phyloP scores from a whole-genome alignment of 2,888 invertebrate genomes.

The Limnephilus marmoratus region DNA sequence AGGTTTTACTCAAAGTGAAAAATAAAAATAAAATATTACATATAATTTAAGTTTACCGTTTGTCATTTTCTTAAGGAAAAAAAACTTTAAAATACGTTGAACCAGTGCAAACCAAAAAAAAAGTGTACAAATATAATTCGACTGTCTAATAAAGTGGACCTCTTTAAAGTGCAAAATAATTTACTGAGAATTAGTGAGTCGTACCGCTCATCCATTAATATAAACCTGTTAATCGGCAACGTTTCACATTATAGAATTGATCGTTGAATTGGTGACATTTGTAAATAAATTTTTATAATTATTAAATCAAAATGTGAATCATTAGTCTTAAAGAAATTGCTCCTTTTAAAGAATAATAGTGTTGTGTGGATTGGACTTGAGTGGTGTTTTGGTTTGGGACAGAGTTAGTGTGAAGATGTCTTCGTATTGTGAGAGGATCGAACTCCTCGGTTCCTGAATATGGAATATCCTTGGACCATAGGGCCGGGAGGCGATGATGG shows the following conservation, averaged over 20 bases:
- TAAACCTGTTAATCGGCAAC: not conserved
- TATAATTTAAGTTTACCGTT: too few relatives aligned
- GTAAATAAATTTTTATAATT: not conserved
- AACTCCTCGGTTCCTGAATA: constrained; percentile 20
- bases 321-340: not conserved
- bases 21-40: too few relatives aligned
- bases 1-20: too few relatives aligned
- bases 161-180: not conserved
- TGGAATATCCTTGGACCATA: constrained; percentile 61
- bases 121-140: not conserved
- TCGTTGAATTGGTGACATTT: too few relatives aligned
- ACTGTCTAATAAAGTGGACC: not conserved
- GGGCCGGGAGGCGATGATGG: constrained; percentile 47
- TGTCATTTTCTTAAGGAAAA: too few relatives aligned
- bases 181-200: not conserved
- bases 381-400: not conserved
- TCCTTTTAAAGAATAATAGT: not conserved
- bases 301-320: not conserved
- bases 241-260: too few relatives aligned
- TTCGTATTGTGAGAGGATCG: not conserved
- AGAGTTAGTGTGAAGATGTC: not conserved
- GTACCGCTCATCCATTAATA: not conserved
- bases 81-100: not conserved
- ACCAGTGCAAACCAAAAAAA: not conserved
- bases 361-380: not conserved